phyloP scores from a whole-genome alignment of 1,140 invertebrate species.

The Conopomorpha cramerella region DNA sequence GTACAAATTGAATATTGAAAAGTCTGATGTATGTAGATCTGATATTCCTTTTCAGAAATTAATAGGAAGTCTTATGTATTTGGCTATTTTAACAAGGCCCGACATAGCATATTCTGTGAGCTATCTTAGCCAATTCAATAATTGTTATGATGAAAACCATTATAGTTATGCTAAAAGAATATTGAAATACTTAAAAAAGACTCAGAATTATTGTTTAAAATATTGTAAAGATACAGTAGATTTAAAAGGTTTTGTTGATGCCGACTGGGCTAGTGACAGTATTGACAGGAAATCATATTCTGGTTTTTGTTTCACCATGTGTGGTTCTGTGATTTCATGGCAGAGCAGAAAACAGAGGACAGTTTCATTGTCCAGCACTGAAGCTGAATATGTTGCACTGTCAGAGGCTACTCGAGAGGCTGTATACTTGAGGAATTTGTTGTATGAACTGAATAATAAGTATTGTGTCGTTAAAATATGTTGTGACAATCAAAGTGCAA shows the following conservation, averaged over 20 bases:
- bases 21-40: not conserved
- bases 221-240: not conserved
- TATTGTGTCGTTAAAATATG: not conserved
- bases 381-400: not conserved
- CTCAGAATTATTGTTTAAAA: not conserved
- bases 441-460: not conserved
- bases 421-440: not conserved
- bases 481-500: not conserved
- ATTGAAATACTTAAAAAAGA: not conserved
- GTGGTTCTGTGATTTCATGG: not conserved
- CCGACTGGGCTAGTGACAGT: not conserved
- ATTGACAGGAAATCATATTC: not conserved
- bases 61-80: not conserved
- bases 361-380: not conserved
- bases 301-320: not conserved
- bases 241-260: not conserved
- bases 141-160: not conserved
- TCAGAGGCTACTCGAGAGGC: not conserved
- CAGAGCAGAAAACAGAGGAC: not conserved
- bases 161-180: not conserved
- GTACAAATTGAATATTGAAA: not conserved
- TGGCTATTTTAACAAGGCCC: not conserved
- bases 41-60: not conserved
- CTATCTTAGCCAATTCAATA: not conserved
- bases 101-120: not conserved